A percentile compares a stretch with the other conserved stretches of the same genome.
These are phyloP conservation scores for Campaea margaritaria DNA, from an alignment of 2,888 invertebrate genomes.

Conservation along the genomic window DNA sequence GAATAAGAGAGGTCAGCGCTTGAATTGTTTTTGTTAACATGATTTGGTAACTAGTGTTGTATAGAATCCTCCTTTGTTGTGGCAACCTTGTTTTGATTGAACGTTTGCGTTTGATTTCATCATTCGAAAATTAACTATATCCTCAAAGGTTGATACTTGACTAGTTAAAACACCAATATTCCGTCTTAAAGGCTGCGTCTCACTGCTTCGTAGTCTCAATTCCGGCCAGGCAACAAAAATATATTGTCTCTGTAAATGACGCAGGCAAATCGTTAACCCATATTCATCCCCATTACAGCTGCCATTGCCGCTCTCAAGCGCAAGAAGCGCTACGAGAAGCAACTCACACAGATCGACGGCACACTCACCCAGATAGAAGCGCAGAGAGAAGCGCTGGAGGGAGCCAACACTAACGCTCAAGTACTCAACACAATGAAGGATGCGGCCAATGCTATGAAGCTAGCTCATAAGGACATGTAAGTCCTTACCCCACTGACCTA, in stretches of 20 bases:
- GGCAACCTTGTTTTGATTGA: too few species aligned
- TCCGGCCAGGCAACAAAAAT: too few species aligned
- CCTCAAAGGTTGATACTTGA: too few species aligned
- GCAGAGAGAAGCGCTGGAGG: slow-evolving; percentile 98
- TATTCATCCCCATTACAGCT: slow-evolving; percentile 80
- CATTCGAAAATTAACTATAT: too few species aligned
- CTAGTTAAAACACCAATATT: too few species aligned
- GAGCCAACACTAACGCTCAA: slow-evolving; percentile 98
- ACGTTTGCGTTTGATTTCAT: too few species aligned
- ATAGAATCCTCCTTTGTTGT: too few species aligned
- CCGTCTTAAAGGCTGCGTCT: too few species aligned
- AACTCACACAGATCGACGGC: slow-evolving; percentile 98
- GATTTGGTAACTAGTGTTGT: too few species aligned
- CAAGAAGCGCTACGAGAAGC: slow-evolving; percentile 98
- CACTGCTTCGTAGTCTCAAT: too few species aligned
- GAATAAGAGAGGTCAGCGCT: slow-evolving; percentile 93
- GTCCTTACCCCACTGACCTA: slow-evolving; percentile 51
- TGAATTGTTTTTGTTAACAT: too few species aligned
- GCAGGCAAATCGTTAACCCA: background rate
- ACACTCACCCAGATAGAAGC: slow-evolving; percentile 98
- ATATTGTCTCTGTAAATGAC: background rate
- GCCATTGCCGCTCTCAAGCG: slow-evolving; percentile 98
- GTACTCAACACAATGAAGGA: slow-evolving; percentile 98
- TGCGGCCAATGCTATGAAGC: slow-evolving; percentile 97
- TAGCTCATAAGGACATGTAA: slow-evolving; percentile 97